Base-by-base conservation (phyloP, 2,113 vertebrate genomes). In the Lagopus muta region DNA sequence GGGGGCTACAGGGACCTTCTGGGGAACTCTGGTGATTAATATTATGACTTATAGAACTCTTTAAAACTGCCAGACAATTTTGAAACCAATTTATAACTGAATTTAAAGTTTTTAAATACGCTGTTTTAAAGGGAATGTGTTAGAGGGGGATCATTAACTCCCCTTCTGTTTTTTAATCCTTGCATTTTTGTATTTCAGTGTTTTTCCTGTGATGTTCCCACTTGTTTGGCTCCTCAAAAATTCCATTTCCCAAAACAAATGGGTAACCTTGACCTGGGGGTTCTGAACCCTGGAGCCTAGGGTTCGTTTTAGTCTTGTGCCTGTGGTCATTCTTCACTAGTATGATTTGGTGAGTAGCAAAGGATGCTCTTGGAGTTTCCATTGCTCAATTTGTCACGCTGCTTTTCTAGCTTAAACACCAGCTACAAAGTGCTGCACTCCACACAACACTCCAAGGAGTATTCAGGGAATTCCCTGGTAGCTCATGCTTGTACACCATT, bases 91-190 rank as follows among this genome's bases (percentile, higher is more conserved):
- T 96, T 96, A 81, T 92, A 96, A 73, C 38, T 82, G 82, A 91
- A 80, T 79, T 91, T 77, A 21, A 93, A 45, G 38, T 78, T 96
- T 94, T 94, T 94, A 92, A 93, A 88, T 61, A 92, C 42, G 61
- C 69, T 83, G 8, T 95, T 94, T 92, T 91, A 95, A 96, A 95
- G 88, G 93, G 91, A 94, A 79, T 94, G 34, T 73, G 34, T 60
- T 73, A 52, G 91, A 81, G 17, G 93, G 71, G 82, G 66, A 69
- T 82, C 36, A n/a, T 74, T 83, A 64, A 27, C 24, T 94, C 64
- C 76, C 81, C 85, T 85, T 88, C 79, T 81, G 76, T 57, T 93
- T 96, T 96, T 96, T 96, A 91, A 92, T 92, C 57, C 45, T 92
- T 77, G 21, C 10, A 24, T 82, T 86, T 94, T 96, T 86, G 9